Conservation (phyloP, 2,113 vertebrate genomes). For the Halichoeres trimaculatus region DNA sequence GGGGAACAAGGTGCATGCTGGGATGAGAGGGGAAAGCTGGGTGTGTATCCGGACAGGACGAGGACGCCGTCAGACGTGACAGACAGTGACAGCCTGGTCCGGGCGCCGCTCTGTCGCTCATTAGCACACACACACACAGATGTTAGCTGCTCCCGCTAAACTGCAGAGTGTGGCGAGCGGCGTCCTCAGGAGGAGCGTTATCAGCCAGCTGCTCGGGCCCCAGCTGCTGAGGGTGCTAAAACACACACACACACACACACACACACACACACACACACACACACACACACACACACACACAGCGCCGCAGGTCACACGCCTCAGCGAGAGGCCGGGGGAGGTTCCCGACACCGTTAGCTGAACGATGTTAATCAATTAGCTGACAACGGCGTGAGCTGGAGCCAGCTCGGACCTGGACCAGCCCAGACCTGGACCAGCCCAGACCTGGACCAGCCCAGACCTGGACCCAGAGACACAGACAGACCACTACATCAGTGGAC, state of each 20-base stretch:
- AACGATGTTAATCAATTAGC: conserved; percentile 75
- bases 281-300: conserved; percentile 7
- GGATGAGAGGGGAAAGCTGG: conserved; percentile 38
- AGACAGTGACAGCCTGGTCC: conserved; percentile 42
- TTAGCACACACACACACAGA: conserved; percentile 64
- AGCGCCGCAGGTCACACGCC: conserved; percentile 53
- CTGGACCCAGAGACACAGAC: conserved; percentile 41
- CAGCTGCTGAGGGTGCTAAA: conserved; percentile 57
- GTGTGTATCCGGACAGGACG: conserved; percentile 27
- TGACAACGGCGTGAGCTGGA: conserved; percentile 60
- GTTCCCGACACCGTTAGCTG: conserved; percentile 59
- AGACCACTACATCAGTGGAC: conserved; percentile 44
- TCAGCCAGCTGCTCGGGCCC: conserved; percentile 73
- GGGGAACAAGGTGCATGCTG: conserved; percentile 40
- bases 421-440: no score
- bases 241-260: conserved; percentile 23
- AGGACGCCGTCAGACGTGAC: conserved; percentile 27
- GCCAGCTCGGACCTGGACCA: no score
- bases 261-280: conserved; percentile 1
- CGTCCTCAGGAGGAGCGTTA: conserved; percentile 65
- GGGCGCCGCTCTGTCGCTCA: conserved; percentile 42
- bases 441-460: no score
- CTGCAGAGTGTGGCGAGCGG: conserved; percentile 32
- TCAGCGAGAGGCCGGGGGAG: conserved; percentile 48
- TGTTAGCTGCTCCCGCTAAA: conserved; percentile 58